Evolutionary conservation across 92 coral and sea anemone genomes (phyloP), one percentile per base, ranked within the genome.

Genomic region (Nematostella vectensis): DNA sequence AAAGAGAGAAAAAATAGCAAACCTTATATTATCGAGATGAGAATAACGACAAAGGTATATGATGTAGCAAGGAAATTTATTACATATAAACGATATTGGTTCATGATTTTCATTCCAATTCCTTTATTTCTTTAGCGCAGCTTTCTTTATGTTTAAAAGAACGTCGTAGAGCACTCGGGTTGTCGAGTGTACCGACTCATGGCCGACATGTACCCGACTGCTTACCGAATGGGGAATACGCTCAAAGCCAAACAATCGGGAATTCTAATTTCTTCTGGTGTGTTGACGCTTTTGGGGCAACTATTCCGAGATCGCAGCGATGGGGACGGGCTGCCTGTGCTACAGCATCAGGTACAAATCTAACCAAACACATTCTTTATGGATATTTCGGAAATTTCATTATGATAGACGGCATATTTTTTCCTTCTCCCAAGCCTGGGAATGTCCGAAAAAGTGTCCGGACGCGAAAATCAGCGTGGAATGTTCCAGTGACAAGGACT

Each of bases 191-290:
- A 24, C 86, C 85, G 47, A 67, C 87, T 23, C 31, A 68, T 50
- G 93, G 93, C 47, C 74, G 75, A 29, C 76, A 79, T 58, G 86
- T 74, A 31, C 82, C 93, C 22, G 86, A 78, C 17, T 83, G 93
- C 58, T 66, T 68, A 10, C 56, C 82, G 37, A 58, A 63, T 50
- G 93, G 93, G 25, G 65, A 57, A 31, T 83, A 78, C 37, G 69
- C 43, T 25, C 47, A 61, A 11, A 52, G 72, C n/a, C 93, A 83
- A 48, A 57, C 74, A 33, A 65, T 31, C 54, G 82, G 85, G 19
- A 72, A 70, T 37, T 60, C 77, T 2, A 72, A 75, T 33, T 68
- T 65, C 27, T 71, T 73, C 18, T 88, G 96, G 96, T 88, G 96
- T 61, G 79, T 69, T 31, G 89, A 81, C 57, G 37, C 63, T 10